These are phyloP conservation scores for Ceratosolen fusciceps DNA, from an alignment of 1,140 invertebrate species.

Conservation along the genomic window DNA sequence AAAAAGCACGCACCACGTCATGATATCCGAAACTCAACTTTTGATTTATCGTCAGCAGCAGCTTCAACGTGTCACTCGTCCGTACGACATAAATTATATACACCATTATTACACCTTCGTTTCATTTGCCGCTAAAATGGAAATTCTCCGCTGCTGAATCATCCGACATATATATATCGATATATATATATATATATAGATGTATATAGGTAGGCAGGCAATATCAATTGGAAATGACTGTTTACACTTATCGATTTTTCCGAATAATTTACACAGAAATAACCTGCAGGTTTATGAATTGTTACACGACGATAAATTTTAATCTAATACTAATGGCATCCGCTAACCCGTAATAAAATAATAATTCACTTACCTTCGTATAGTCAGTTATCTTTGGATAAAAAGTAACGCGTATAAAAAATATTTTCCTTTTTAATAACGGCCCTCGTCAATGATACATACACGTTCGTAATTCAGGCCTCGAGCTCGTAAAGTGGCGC, in stretches of 20 bases:
- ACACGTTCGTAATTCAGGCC: neutral
- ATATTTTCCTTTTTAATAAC: neutral
- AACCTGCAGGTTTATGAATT: neutral
- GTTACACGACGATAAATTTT: neutral
- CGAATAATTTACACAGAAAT: no score
- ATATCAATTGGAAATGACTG: no score
- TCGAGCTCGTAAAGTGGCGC: neutral
- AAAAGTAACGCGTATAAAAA: neutral
- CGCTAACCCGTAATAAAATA: neutral
- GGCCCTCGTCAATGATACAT: neutral
- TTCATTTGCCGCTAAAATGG: neutral
- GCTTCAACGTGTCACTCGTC: no score
- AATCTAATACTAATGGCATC: neutral
- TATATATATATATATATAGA: no score
- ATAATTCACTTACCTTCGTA: neutral
- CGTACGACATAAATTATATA: neutral
- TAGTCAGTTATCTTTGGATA: neutral
- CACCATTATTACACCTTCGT: neutral
- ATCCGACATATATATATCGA: no score
- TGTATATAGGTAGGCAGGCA: no score
- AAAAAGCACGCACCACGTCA: no score
- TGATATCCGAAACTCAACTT: neutral
- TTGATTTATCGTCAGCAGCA: no score
- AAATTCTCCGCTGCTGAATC: no score
- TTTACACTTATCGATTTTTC: neutral